These are phyloP conservation scores for Listrodromus nycthemerus DNA, from an alignment of 2,888 invertebrate genomes.

Conservation along the genomic window DNA sequence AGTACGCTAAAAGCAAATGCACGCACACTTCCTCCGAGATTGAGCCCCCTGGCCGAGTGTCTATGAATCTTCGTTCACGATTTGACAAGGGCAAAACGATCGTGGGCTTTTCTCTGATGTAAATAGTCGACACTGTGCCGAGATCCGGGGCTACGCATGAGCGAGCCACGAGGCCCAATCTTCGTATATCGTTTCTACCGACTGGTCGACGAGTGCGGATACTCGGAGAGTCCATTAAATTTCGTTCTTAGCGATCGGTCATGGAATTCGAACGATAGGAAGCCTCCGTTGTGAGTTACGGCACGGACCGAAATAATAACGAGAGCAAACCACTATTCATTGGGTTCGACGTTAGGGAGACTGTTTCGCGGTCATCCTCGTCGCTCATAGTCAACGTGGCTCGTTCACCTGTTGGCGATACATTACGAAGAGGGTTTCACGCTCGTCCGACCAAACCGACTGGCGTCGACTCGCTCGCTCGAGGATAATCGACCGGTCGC, in stretches of 20 bases:
- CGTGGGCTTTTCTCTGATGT: conserved; percentile 43
- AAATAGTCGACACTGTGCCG: conserved; percentile 8
- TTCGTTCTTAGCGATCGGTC: conserved; percentile 30
- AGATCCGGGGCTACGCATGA: not conserved
- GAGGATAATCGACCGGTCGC: conserved; percentile 38
- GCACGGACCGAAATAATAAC: conserved; percentile 30
- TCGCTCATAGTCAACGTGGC: not conserved
- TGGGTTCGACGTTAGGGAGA: no score
- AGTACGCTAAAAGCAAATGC: not conserved
- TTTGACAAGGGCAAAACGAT: conserved; percentile 56
- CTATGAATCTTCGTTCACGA: conserved; percentile 50
- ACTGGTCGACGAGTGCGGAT: not conserved
- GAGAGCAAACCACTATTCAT: conserved; percentile 18
- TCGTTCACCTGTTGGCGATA: conserved; percentile 5
- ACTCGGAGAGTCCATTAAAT: conserved; percentile 7
- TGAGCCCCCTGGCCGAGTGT: not conserved
- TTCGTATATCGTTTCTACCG: not conserved
- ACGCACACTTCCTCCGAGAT: not conserved
- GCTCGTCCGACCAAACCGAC: not conserved
- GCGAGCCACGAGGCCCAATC: not conserved
- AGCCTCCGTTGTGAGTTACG: conserved; percentile 11
- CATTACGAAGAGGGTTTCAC: not conserved
- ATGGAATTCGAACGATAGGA: conserved; percentile 9
- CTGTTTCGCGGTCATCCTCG: not conserved
- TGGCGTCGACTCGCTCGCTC: conserved; percentile 1